A percentile compares a stretch with the other conserved stretches of the same genome.
These are phyloP conservation scores for Dorcus hopei DNA, from an alignment of 2,888 invertebrate genomes.

Conservation along the genomic window DNA sequence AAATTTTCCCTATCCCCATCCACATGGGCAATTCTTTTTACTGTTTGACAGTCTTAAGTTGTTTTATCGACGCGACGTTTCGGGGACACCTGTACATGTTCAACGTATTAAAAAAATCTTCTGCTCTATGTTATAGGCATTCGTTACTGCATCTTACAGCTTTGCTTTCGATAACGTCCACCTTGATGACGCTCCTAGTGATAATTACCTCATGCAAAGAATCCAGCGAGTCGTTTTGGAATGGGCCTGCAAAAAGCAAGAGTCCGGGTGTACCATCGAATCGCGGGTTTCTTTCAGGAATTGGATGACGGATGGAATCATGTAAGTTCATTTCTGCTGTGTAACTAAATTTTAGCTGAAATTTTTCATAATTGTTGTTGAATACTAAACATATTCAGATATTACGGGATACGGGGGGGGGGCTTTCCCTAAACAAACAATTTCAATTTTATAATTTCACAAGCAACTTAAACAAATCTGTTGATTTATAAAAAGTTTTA, in stretches of 20 bases:
- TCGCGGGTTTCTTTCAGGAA: conserved; percentile 51
- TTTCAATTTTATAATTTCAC: no score
- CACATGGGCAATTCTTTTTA: no score
- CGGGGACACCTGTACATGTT: no score
- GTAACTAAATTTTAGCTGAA: no score
- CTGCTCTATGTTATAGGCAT: conserved; percentile 40
- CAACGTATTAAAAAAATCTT: no score
- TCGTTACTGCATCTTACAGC: conserved; percentile 49
- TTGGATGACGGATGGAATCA: conserved; percentile 53
- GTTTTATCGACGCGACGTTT: not conserved
- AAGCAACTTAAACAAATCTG: no score
- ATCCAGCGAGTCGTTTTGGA: conserved; percentile 55
- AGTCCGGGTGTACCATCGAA: conserved; percentile 52
- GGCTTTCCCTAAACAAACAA: no score
- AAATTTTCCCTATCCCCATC: no score
- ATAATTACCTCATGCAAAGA: conserved; percentile 54
- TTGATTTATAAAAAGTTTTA: no score
- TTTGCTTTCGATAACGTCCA: conserved; percentile 53
- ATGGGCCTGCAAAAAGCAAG: conserved; percentile 57
- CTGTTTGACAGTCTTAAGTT: conserved; percentile 1
- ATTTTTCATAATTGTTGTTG: no score
- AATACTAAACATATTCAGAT: no score
- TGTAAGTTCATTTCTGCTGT: conserved; percentile 24
- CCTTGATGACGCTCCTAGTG: conserved; percentile 49
- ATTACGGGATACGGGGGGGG: no score